Evolutionary conservation across 2,888 invertebrate genomes (phyloP), one percentile per base, ranked within the genome.

Genomic region (Thecophora atra): DNA sequence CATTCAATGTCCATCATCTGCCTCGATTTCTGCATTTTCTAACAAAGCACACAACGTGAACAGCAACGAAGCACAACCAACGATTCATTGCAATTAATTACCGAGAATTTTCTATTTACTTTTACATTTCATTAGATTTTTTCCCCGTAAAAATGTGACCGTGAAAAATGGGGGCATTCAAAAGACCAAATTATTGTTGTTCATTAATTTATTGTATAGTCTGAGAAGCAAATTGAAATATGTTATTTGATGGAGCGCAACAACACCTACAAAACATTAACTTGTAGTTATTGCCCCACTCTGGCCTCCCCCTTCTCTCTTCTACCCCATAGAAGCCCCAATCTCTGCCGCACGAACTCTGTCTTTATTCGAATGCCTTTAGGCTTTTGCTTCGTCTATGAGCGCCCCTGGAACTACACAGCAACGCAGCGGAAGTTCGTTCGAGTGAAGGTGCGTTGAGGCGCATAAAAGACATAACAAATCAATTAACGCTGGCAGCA

Each of bases 401-500:
- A 37, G 11, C 37, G 37, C 37, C 37, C 37, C 37, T 8, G 11
- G 17, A 47, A 47, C 47, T 44, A 11, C 44, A 44, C 47, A 47
- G 37, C 13, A 13, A 17, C 11, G 51, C 51, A 8, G 15, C 54
- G 21, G 54, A 54, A 54, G n/a, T 54, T 21, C n/a, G 5, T 17
- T 17, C 4, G 19, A 13, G 21, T 54, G 54, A 19, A 54, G 5
- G 6, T 63, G 21, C 37, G 19, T 63, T 37, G 4, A 42, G 63
- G 63, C 44, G 21, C 63, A 44, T 42, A 42, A 42, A 63, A 63
- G 63, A 63, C 63, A 58, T 44, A 68, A 68, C 37, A 58, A 68
- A 56, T 68, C 68, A 68, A 68, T 68, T 68, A 68, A 42, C 28
- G 52, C 6, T 52, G 52, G 52, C 51, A 66, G 30, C 30, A 28